These are phyloP conservation scores for Limenitis camilla DNA, from an alignment of 2,888 invertebrate genomes.

Conservation along the genomic window DNA sequence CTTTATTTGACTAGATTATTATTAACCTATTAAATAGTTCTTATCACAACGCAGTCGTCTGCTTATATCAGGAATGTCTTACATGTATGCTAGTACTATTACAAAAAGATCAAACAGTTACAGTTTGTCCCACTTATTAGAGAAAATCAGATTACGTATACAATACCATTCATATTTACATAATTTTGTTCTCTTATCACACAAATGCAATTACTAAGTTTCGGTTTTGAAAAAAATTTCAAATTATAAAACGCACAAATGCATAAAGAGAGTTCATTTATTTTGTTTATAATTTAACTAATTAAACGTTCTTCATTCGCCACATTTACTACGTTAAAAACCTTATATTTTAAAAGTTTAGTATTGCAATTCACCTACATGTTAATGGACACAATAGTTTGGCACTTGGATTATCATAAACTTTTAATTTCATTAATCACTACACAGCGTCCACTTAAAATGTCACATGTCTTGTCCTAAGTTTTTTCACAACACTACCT, in stretches of 20 bases:
- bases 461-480: constrained; percentile 3
- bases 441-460: constrained; percentile 11
- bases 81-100: constrained; percentile 7
- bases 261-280: neutral
- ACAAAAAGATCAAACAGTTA: constrained; percentile 16
- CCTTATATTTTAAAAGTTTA: constrained; percentile 37
- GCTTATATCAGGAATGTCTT: constrained; percentile 24
- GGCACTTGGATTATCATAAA: constrained; percentile 46
- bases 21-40: constrained; percentile 24
- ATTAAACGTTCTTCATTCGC: constrained; percentile 24
- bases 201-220: neutral
- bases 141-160: constrained; percentile 46
- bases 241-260: neutral
- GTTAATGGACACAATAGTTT: constrained; percentile 59
- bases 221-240: neutral
- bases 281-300: neutral
- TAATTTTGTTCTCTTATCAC: neutral
- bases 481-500: constrained; percentile 1
- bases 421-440: constrained; percentile 14
- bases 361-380: constrained; percentile 45
- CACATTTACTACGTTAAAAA: constrained; percentile 38
- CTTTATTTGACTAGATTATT: constrained; percentile 27
- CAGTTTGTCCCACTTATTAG: constrained; percentile 12
- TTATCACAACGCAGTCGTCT: constrained; percentile 30
- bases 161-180: constrained; percentile 55